A percentile compares a stretch with the other conserved stretches of the same genome.
Evolutionary conservation across 1,140 invertebrate genomes (phyloP).

Genomic region (Drosophila lowei): DNA sequence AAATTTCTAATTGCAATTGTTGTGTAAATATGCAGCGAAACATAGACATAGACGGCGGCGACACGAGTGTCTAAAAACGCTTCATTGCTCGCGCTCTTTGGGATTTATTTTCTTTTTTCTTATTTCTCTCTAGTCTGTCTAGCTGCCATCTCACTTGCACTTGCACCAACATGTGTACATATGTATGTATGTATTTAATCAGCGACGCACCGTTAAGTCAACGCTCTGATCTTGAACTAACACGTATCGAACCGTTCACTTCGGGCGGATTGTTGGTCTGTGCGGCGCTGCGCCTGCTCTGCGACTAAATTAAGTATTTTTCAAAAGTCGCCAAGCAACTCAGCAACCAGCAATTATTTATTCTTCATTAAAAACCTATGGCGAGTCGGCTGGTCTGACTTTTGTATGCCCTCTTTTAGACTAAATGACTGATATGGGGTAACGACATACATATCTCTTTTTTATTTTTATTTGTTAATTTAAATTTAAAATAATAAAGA

Average conservation of each 20-base stretch:
- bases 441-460: no score
- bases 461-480: no score
- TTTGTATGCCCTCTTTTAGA: constrained; percentile 25
- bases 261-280: not conserved
- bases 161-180: constrained; percentile 6
- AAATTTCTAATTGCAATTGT: constrained; percentile 47
- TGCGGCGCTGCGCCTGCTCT: constrained; percentile 48
- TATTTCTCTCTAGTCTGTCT: constrained; percentile 32
- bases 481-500: not conserved
- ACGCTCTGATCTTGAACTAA: constrained; percentile 61
- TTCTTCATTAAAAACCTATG: constrained; percentile 60
- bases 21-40: constrained; percentile 48
- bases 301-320: constrained; percentile 62
- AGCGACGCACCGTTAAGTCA: constrained; percentile 64
- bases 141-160: constrained; percentile 50
- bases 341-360: constrained; percentile 64
- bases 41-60: constrained; percentile 18
- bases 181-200: not conserved
- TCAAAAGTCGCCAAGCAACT: constrained; percentile 35
- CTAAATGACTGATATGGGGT: not conserved
- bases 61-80: constrained; percentile 35
- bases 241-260: constrained; percentile 18
- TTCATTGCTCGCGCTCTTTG: constrained; percentile 24
- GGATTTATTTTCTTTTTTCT: constrained; percentile 9
- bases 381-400: not conserved